Evolutionary conservation across 2,888 invertebrate genomes (phyloP), one percentile per base, ranked within the genome.

Genomic region (Tetramorium bicarinatum): DNA sequence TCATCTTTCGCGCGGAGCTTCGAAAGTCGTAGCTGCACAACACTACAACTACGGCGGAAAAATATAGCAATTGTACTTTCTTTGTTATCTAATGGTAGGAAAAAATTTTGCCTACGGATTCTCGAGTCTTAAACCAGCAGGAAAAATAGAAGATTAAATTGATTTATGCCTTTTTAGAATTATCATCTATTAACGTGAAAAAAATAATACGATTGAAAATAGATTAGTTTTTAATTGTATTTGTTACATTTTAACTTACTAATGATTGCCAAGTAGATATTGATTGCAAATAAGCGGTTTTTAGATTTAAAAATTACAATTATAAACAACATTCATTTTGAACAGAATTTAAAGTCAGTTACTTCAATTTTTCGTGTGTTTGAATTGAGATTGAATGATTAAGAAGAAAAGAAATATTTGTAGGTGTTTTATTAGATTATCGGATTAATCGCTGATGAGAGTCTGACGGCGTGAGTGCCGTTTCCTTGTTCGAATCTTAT

Each of bases 401-500:
- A 34, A 34, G 29, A 34, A 34, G 25, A 18, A 44, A 49, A 29
- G 3, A 47, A 47, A 67, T 67, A n/a, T 9, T 29, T 11, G 9
- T 44, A 6, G 3, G 1, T 18, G 2, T 49, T 67, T 47, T 11
- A 18, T 67, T 15, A 67, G 47, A 47, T 18, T 18, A 29, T 44
- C 15, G 21, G 4, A 66, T 44, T 44, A 66, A 25, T 25, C 7
- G 11, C 13, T 49, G 67, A 67, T 18, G 18, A 47, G 29, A 47
- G 18, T 67, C 9, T 47, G 21, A 62, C n/a, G 62, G 21, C 2
- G 4, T 38, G 34, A 38, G 11, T 18, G 47, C 9, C 11, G 29
- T 67, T 67, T 47, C 29, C 25, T 49, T 67, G 3, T n/a, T 47
- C 9, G 15, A 8, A 47, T 47, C 44, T 67, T 49, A 67, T 67